phyloP scores from a whole-genome alignment of 2,113 vertebrate genomes.

The Aptenodytes forsteri region DNA sequence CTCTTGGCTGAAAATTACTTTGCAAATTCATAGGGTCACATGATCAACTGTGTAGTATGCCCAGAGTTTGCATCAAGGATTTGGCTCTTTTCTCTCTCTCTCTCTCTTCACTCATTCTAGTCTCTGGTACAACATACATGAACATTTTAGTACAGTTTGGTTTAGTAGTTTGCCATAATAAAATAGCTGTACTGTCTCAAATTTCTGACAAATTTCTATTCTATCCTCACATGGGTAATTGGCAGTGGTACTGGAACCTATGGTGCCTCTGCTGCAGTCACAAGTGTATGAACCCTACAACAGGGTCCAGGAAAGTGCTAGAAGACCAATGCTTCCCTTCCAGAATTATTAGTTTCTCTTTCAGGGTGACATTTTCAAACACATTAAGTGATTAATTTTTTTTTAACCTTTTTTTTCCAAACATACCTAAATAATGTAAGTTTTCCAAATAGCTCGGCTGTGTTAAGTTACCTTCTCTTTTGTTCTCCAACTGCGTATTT shows the following conservation, averaged over 20 bases:
- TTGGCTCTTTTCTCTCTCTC: neutral
- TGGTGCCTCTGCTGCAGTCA: neutral
- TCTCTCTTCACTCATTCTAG: neutral
- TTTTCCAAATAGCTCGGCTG: neutral
- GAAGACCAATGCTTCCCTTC: neutral
- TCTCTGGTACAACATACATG: neutral
- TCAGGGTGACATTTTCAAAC: neutral
- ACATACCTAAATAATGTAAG: neutral
- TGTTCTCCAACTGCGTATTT: neutral
- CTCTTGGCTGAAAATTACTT: neutral
- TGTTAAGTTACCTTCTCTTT: neutral
- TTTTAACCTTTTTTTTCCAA: neutral
- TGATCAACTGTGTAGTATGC: neutral
- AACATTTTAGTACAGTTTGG: neutral
- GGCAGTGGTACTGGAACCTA: neutral
- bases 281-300: neutral
- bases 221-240: rapidly evolving
- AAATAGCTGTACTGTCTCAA: neutral
- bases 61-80: neutral
- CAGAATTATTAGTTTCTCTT: neutral
- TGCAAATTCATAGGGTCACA: neutral
- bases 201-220: neutral
- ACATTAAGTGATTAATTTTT: neutral
- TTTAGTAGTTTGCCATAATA: neutral
- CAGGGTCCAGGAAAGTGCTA: neutral